A percentile compares a stretch with the other conserved stretches of the same genome.
phyloP scores from a whole-genome alignment of 2,113 vertebrate genomes.

The Acanthisitta chloris region DNA sequence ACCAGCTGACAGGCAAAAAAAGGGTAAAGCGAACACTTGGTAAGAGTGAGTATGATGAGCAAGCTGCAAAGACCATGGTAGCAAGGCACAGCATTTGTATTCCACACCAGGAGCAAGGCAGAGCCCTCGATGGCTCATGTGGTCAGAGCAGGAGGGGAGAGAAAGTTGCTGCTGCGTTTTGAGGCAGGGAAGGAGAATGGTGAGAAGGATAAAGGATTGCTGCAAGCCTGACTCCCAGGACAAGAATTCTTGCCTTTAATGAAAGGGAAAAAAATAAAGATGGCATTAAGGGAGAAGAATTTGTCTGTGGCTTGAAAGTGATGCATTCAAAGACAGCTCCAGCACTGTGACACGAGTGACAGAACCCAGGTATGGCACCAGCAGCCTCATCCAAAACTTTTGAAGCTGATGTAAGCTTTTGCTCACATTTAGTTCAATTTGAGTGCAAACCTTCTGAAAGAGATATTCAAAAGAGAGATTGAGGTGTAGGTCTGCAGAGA shows the following conservation, averaged over 20 bases:
- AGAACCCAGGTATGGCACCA: not conserved
- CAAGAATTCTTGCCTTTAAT: not conserved
- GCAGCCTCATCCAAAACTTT: not conserved
- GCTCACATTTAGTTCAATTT: not conserved
- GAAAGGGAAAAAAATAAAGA: not conserved
- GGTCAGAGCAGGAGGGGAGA: not conserved
- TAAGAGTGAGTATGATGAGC: not conserved
- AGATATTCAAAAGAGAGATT: not conserved
- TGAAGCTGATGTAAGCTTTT: not conserved
- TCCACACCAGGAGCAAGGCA: not conserved
- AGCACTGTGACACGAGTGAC: not conserved
- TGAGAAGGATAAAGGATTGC: not conserved
- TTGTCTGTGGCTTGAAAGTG: not conserved
- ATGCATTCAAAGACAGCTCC: not conserved
- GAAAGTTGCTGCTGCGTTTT: not conserved
- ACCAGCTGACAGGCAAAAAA: not conserved
- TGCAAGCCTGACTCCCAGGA: not conserved
- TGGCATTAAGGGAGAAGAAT: not conserved
- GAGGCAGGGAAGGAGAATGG: not conserved
- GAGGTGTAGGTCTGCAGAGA: not conserved
- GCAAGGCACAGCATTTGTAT: not conserved
- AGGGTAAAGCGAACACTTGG: not conserved
- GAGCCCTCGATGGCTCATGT: not conserved
- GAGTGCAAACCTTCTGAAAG: not conserved
- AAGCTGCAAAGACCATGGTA: not conserved